Evolutionary conservation across 2,888 invertebrate species (phyloP).

Genomic region (Campoplex capitator): DNA sequence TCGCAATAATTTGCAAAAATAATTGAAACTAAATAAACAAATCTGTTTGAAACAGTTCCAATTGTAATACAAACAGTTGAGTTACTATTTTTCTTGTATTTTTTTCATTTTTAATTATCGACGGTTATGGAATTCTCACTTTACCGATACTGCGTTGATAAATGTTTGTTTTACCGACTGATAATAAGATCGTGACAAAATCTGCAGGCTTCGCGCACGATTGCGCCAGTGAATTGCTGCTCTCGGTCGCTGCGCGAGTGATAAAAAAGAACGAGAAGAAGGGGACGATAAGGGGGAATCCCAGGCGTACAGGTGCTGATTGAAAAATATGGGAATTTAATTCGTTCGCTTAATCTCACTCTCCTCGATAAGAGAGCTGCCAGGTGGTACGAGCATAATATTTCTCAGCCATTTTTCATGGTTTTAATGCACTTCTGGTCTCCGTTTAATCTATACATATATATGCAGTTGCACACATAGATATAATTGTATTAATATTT

Average conservation of each 20-base stretch:
- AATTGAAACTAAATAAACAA: no score
- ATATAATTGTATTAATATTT: constrained; percentile 18
- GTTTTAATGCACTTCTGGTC: constrained; percentile 2
- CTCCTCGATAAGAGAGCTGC: constrained; percentile 47
- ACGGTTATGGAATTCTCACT: background rate
- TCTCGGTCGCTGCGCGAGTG: background rate
- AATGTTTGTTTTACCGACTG: background rate
- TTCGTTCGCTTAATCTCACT: constrained; percentile 48
- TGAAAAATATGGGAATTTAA: constrained; percentile 53
- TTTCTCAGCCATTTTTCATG: constrained; percentile 20
- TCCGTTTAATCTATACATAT: constrained; percentile 6
- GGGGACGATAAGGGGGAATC: constrained; percentile 8
- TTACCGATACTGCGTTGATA: constrained; percentile 12
- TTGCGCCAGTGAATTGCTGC: background rate
- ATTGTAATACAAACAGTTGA: background rate
- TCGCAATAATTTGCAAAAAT: background rate
- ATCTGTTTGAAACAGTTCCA: background rate
- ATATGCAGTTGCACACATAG: background rate
- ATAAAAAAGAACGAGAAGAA: constrained; percentile 16
- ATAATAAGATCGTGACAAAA: background rate
- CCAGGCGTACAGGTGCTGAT: constrained; percentile 51
- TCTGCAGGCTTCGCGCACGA: background rate
- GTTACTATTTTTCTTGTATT: background rate
- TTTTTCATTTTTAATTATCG: background rate
- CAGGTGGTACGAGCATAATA: constrained; percentile 42